Conservation (phyloP, 2,113 vertebrate species). For the Nematolebias whitei region DNA sequence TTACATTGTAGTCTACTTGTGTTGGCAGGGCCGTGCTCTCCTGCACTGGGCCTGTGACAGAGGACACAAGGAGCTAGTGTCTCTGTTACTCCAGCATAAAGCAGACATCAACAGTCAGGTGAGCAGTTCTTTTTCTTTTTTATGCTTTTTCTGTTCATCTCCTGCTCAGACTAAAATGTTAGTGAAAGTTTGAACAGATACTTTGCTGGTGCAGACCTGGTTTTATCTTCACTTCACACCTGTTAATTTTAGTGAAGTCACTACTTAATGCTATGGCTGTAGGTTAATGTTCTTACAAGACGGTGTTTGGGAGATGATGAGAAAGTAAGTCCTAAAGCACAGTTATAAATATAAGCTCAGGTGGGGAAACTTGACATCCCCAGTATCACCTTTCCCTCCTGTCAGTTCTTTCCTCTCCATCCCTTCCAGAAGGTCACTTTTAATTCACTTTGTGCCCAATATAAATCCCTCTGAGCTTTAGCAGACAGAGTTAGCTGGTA, state of each 20-base stretch:
- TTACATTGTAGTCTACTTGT: not conserved
- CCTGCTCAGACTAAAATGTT: not conserved
- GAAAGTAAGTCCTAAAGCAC: not conserved
- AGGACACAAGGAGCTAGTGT: constrained; percentile 94
- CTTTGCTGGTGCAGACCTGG: too few relatives aligned
- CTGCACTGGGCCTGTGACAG: constrained; percentile 96
- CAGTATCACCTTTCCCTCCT: constrained; percentile 8
- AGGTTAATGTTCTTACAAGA: not conserved
- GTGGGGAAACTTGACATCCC: constrained; percentile 30
- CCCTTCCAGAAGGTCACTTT: constrained; percentile 68
- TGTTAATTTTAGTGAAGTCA: not conserved
- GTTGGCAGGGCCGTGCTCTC: constrained; percentile 87
- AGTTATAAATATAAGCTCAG: not conserved
- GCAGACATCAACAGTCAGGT: constrained; percentile 95
- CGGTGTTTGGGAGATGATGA: not conserved
- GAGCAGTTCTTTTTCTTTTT: constrained; percentile 50
- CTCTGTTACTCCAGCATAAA: constrained; percentile 86
- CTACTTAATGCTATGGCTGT: not conserved
- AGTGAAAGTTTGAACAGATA: too few relatives aligned
- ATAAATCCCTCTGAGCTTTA: constrained; percentile 71
- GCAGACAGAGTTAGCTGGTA: constrained; percentile 69
- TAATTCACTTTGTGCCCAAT: constrained; percentile 76
- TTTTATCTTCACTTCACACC: too few relatives aligned
- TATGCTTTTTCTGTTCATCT: not conserved
- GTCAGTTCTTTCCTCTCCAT: constrained; percentile 30